Conservation (phyloP, 2,113 vertebrate genomes). For the Prionailurus viverrinus region DNA sequence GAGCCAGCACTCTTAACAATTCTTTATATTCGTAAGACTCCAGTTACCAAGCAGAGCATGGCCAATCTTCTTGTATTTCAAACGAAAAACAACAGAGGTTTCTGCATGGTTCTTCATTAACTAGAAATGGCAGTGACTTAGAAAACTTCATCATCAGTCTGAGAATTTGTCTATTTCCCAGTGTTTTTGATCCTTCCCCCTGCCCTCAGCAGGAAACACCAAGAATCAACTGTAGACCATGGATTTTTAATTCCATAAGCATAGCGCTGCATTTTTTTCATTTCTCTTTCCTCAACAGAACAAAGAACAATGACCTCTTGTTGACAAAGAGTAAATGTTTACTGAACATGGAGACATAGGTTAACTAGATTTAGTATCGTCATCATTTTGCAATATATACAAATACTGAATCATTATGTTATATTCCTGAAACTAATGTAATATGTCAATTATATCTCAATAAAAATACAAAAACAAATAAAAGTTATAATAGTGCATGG, state of each 20-base stretch:
- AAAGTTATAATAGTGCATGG: background rate
- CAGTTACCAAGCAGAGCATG: background rate
- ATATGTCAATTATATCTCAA: background rate
- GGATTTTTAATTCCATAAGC: background rate
- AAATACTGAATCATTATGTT: background rate
- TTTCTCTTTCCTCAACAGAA: conserved; percentile 39
- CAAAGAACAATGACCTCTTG: background rate
- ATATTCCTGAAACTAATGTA: background rate
- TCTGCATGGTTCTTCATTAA: conserved; percentile 31
- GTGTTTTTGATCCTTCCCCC: background rate
- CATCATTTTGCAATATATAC: background rate
- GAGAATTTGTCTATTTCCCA: background rate
- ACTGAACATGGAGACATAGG: background rate
- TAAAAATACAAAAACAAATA: background rate
- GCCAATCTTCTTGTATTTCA: conserved; percentile 23
- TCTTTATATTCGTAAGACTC: background rate
- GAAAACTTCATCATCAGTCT: background rate
- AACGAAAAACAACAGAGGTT: background rate
- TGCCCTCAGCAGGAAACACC: background rate
- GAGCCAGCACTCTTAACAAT: background rate
- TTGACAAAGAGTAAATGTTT: background rate
- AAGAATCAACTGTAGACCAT: background rate
- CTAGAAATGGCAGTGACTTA: background rate
- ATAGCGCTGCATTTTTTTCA: background rate
- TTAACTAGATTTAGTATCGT: background rate